Evolutionary conservation across 2,797 vertebrate species (phyloP), one percentile per base, ranked within the genome.

Genomic region (Bradypus variegatus): DNA sequence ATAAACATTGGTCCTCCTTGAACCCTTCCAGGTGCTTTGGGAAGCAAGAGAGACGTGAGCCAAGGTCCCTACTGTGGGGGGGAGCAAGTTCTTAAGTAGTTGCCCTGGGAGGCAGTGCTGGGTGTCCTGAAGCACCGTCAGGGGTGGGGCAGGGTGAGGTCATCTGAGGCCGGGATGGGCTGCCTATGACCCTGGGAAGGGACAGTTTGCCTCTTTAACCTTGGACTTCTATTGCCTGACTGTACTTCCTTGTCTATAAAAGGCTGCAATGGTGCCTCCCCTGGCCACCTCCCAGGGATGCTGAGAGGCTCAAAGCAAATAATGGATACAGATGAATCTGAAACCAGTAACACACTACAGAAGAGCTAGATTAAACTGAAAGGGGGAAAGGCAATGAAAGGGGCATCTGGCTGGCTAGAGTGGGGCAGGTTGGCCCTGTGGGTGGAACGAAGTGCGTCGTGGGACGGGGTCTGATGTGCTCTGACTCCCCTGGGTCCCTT

Each of bases 161-260:
- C 87, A 29, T 50, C 67, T 33, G 33, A 89, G 88, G 76, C 86
- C 48, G 36, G 29, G 69, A 29, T 38, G 8, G 89, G 60, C 75
- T 76, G 79, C 65, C 67, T 1, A 2, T 67, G 73, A 88, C 72
- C 21, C 6, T 73, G 76, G 78, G 67, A 70, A 84, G 69, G 72
- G 65, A 82, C 25, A 25, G 23, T 88, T 53, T 75, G 84, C 80
- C 78, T 91, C 67, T 90, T 86, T 86, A 88, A 94, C 94, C 69
- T 87, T 72, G 91, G 62, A 83, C 75, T 79, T 83, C 58, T 78
- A 76, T 65, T 87, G 33, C 62, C 80, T 88, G 33, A 58, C 81
- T 87, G 11, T 55, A 70, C 75, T 90, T 93, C 92, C 94, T 93
- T 48, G 16, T 65, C 91, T 77, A 65, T 89, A 91, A 94, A 95